These are phyloP conservation scores for Parapsyche elsis DNA, from an alignment of 1,140 invertebrate species.

Conservation along the genomic window DNA sequence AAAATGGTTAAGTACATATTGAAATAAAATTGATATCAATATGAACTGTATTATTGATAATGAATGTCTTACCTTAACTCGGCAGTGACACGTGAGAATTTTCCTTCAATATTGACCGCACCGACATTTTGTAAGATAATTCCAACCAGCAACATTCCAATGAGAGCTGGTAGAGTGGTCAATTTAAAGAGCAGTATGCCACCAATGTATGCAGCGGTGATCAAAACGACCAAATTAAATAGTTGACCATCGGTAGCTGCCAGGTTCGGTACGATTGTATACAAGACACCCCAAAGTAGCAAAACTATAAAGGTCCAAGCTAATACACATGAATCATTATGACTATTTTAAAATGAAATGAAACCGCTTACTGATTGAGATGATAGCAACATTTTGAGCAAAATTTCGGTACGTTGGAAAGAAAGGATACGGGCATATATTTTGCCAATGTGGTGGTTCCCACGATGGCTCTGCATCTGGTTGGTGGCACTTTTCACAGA, in stretches of 20 bases:
- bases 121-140: slow-evolving; percentile 83
- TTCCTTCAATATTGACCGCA: slow-evolving; percentile 75
- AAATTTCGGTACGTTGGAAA: slow-evolving; percentile 84
- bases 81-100: slow-evolving; percentile 71
- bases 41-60: slow-evolving; percentile 31
- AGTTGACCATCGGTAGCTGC: slow-evolving; percentile 82
- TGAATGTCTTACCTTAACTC: slow-evolving; percentile 72
- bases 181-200: slow-evolving; percentile 80
- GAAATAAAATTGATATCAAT: background rate
- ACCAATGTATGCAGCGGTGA: slow-evolving; percentile 82
- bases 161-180: slow-evolving; percentile 84
- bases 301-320: slow-evolving; percentile 64
- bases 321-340: background rate
- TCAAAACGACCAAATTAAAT: slow-evolving; percentile 80
- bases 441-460: slow-evolving; percentile 81
- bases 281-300: slow-evolving; percentile 81
- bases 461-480: slow-evolving; percentile 77
- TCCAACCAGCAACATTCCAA: slow-evolving; percentile 88
- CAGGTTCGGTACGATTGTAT: slow-evolving; percentile 77
- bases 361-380: slow-evolving; percentile 70
- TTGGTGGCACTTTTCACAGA: slow-evolving; percentile 77
- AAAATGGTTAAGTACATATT: slow-evolving; percentile 46
- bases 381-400: slow-evolving; percentile 75
- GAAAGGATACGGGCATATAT: slow-evolving; percentile 81
- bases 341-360: background rate